A percentile compares a stretch with the other conserved stretches of the same genome.
Conservation (phyloP, 2,797 vertebrate genomes). For the Cercopithecus petaurista region DNA sequence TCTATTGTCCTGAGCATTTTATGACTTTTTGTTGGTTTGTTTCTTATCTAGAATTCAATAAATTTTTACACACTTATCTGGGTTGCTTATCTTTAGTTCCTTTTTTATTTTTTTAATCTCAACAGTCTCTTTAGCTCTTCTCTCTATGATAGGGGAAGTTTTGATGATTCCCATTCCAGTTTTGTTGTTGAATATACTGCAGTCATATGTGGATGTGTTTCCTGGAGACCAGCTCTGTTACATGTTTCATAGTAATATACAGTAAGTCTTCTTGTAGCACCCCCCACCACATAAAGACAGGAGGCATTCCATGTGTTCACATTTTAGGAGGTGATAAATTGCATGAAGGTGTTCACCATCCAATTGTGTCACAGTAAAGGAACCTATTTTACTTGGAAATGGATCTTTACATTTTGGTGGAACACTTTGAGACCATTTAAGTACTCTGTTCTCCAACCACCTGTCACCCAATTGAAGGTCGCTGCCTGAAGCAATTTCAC, state of each 20-base stretch:
- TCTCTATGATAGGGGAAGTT: neutral
- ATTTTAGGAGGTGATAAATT: neutral
- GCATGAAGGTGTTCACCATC: neutral
- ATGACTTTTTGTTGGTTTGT: neutral
- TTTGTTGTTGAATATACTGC: neutral
- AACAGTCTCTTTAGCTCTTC: neutral
- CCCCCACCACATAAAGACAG: neutral
- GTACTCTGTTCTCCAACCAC: neutral
- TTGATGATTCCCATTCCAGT: neutral
- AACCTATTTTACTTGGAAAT: neutral
- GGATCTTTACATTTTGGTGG: neutral
- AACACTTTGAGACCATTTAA: neutral
- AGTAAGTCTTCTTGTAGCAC: too few relatives aligned
- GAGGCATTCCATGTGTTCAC: accelerated
- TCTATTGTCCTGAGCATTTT: neutral
- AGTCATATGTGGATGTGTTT: neutral
- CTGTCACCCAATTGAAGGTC: neutral
- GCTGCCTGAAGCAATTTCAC: neutral
- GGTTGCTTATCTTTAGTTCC: neutral
- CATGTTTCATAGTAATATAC: neutral
- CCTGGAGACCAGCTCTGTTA: neutral
- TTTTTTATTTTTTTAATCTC: neutral
- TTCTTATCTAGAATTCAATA: neutral
- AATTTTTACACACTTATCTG: neutral
- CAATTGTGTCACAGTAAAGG: neutral